Conservation (phyloP, 2,797 vertebrate species). For the Aphelocoma californica region DNA sequence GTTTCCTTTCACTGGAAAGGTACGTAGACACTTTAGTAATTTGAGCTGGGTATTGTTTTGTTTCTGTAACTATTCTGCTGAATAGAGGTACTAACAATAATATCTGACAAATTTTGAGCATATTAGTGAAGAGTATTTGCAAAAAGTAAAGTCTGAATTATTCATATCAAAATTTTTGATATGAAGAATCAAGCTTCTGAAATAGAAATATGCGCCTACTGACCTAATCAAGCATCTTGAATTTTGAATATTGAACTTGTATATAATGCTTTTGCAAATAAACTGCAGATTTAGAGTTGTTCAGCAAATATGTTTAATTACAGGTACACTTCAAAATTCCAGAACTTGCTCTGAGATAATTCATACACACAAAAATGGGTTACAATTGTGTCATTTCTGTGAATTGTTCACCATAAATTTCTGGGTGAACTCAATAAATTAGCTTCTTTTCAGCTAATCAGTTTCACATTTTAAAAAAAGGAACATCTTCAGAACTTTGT, state of each 20-base stretch:
- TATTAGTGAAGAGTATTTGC: constrained; percentile 16
- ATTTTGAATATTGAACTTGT: constrained; percentile 52
- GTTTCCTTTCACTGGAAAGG: constrained; percentile 23
- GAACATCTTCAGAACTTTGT: neutral
- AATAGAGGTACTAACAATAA: constrained; percentile 18
- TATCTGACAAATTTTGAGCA: neutral
- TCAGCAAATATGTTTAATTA: constrained; percentile 27
- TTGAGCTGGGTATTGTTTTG: neutral
- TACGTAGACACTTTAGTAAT: neutral
- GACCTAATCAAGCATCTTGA: constrained; percentile 33
- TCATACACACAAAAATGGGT: neutral
- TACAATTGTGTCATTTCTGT: neutral
- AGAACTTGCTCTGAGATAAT: neutral
- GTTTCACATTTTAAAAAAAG: constrained; percentile 4
- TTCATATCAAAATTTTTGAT: neutral
- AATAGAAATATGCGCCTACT: constrained; percentile 1
- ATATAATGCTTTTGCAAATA: constrained; percentile 51
- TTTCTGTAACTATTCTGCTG: constrained; percentile 44
- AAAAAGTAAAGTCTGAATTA: constrained; percentile 39
- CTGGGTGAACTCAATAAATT: neutral
- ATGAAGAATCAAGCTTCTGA: neutral
- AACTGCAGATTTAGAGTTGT: constrained; percentile 27
- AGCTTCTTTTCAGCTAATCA: neutral
- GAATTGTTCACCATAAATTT: neutral
- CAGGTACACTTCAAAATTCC: neutral